These are phyloP conservation scores for Magallana gigas DNA, from an alignment of 1,140 invertebrate species.

Conservation along the genomic window DNA sequence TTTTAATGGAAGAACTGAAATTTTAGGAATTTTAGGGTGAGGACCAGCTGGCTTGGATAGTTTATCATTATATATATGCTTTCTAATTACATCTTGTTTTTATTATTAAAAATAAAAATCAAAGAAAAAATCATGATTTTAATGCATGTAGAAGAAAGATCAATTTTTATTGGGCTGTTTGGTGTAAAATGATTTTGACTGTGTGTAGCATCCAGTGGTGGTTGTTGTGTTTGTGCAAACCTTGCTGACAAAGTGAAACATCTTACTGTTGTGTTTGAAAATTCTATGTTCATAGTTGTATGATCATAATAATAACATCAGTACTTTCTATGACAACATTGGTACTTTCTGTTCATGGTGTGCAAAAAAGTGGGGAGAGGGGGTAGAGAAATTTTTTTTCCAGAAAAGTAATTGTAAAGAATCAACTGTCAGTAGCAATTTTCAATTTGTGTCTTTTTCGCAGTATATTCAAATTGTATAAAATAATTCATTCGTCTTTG, in stretches of 20 bases:
- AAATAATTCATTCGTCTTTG: too few species aligned
- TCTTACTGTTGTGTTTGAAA: not conserved
- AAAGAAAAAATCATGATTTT: slow-evolving; percentile 33
- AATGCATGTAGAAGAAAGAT: slow-evolving; percentile 24
- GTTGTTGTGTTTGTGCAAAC: not conserved
- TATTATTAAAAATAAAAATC: slow-evolving; percentile 22
- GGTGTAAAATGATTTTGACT: not conserved
- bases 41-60: slow-evolving; percentile 21
- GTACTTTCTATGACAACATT: too few species aligned
- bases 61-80: slow-evolving; percentile 7
- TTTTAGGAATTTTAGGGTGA: slow-evolving; percentile 33
- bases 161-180: slow-evolving; percentile 29
- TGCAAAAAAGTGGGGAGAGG: too few species aligned
- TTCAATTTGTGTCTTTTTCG: too few species aligned
- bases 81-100: slow-evolving; percentile 2
- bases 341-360: too few species aligned
- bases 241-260: not conserved
- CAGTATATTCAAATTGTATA: too few species aligned
- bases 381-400: too few species aligned
- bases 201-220: not conserved
- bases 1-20: not conserved
- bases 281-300: not conserved
- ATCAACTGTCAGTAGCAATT: too few species aligned
- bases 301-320: too few species aligned
- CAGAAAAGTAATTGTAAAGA: too few species aligned